Evolutionary conservation across 1,140 invertebrate species (phyloP), one percentile per base, ranked within the genome.

Genomic region (Rhagoletis pomonella): DNA sequence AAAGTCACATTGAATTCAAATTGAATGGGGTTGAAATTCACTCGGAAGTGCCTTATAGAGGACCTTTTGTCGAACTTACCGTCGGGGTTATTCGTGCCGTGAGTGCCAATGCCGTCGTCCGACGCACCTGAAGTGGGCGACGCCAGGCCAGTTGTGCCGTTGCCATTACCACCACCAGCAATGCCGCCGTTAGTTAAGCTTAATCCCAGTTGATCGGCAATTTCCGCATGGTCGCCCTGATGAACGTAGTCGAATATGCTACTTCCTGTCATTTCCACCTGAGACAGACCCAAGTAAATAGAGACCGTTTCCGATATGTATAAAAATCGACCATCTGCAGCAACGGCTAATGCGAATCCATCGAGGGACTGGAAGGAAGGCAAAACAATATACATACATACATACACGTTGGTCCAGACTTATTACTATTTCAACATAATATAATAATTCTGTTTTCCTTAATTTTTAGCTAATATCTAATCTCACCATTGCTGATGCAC

Each of bases 221-320:
- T 95, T 93, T 99, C 98, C 4, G 96, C 95, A 92, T 99, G 98
- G 93, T 99, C 98, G 88, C 96, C 96, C 90, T 98, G 97, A 93
- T 99, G 98, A 64, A 99, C 96, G 93, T 99, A 99, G 94, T 99
- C 98, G 93, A 99, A 99, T 91, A 99, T 96, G 94, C 98, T 99
- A 93, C 98, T 99, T 19, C 98, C 98, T 4, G 98, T 99, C 98
- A 99, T 99, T 94, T 99, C 98, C 92, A 99, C 98, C 96, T 99
- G 98, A 94, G 98, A 99, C 92, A 99, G 96, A 90, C 98, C 98
- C 93, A 99, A 96, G 95, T 99, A 99, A 94, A 99, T 99, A 92
- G 98, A 99, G 90, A 99, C 98, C 89, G 98, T 99, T 95, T 99
- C 98, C 89, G 98, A 99, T 95, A 99, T 99, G 95, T 99, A 99